Evolutionary conservation across 2,113 vertebrate species (phyloP).

Genomic region (Psittacus erithacus): DNA sequence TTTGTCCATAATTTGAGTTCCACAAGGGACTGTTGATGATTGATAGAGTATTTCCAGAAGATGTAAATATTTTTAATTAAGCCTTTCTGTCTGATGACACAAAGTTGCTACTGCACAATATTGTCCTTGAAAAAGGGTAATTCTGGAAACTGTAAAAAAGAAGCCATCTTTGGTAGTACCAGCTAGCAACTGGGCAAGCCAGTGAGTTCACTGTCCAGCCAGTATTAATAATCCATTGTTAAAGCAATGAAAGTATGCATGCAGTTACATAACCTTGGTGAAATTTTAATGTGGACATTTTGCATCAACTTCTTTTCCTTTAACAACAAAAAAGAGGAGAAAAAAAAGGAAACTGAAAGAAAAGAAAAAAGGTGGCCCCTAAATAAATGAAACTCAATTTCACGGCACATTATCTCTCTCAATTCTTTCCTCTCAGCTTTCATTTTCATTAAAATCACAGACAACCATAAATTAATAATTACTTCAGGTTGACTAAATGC

Average conservation of each 20-base stretch:
- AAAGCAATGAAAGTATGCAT: conserved; percentile 41
- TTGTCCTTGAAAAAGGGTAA: conserved; percentile 4
- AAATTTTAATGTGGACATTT: conserved; percentile 68
- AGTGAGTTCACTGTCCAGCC: background rate
- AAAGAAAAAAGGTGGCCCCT: conserved; percentile 90
- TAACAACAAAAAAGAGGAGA: conserved; percentile 53
- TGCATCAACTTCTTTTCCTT: conserved; percentile 66
- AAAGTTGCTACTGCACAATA: background rate
- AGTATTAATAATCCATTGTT: conserved; percentile 46
- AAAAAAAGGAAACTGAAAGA: conserved; percentile 13
- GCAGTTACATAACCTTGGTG: conserved; percentile 64
- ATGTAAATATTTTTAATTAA: background rate
- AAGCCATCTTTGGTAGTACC: background rate
- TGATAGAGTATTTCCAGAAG: background rate
- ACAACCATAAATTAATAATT: conserved; percentile 99
- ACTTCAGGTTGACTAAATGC: conserved; percentile 99
- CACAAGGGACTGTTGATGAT: background rate
- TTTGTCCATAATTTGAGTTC: background rate
- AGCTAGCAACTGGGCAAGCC: background rate
- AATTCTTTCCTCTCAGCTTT: conserved; percentile 98
- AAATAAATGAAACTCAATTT: conserved; percentile 99
- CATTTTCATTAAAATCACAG: conserved; percentile 99
- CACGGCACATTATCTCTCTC: conserved; percentile 99
- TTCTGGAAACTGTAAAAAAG: background rate
- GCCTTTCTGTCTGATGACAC: background rate